Conservation (phyloP, 2,888 invertebrate genomes). For the Linyphia triangularis region DNA sequence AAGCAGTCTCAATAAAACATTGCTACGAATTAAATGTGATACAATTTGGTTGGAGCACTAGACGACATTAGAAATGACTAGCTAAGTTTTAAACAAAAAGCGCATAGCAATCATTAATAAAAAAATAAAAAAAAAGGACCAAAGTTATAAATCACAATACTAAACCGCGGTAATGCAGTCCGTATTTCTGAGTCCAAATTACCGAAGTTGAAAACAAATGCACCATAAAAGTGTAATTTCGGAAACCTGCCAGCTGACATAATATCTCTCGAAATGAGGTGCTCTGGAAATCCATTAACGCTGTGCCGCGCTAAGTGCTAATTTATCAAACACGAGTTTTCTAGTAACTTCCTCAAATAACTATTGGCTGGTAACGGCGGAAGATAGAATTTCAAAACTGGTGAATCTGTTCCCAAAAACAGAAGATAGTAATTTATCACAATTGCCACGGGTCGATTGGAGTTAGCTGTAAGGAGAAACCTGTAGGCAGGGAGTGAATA, state of each 20-base stretch:
- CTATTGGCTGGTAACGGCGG: neutral
- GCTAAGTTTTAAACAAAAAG: no score
- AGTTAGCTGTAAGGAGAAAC: slow-evolving; percentile 7
- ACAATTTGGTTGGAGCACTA: no score
- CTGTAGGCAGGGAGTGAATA: neutral
- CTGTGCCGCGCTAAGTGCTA: slow-evolving; percentile 1
- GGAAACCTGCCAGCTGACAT: neutral
- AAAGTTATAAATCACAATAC: neutral
- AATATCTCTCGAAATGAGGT: slow-evolving; percentile 7
- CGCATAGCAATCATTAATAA: no score
- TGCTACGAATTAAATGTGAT: no score
- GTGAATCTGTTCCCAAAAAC: neutral
- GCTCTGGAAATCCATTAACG: slow-evolving; percentile 38
- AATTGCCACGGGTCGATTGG: neutral
- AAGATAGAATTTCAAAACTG: slow-evolving; percentile 33
- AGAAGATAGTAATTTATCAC: slow-evolving; percentile 1
- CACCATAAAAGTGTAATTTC: slow-evolving; percentile 17
- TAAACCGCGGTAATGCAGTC: neutral
- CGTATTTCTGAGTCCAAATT: neutral
- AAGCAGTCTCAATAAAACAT: no score
- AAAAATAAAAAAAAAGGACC: neutral
- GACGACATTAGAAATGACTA: no score
- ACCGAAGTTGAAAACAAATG: neutral
- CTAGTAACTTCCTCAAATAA: neutral
- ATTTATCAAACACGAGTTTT: slow-evolving; percentile 39